These are phyloP conservation scores for Empidonax alnorum DNA, from an alignment of 2,113 vertebrate species.

Conservation along the genomic window DNA sequence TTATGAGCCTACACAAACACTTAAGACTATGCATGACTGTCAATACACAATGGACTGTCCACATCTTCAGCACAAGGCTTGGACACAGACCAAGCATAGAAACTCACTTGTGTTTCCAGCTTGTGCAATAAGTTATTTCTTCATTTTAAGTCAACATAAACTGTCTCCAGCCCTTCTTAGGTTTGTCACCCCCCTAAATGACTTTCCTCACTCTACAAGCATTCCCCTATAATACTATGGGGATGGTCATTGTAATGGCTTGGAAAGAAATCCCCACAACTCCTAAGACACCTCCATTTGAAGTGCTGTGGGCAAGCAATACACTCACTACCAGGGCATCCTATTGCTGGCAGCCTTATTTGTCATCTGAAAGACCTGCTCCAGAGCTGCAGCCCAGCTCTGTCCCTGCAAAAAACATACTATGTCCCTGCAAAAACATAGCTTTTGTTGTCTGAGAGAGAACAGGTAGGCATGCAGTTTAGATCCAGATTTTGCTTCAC, in stretches of 20 bases:
- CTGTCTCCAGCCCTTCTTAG: not conserved
- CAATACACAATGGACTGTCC: not conserved
- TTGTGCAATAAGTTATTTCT: constrained; percentile 15
- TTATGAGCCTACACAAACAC: not conserved
- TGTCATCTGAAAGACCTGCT: not conserved
- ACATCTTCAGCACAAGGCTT: not conserved
- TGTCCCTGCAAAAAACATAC: no score
- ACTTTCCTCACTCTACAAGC: not conserved
- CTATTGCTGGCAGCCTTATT: not conserved
- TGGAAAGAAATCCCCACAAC: not conserved
- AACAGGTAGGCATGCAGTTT: not conserved
- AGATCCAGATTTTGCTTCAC: not conserved
- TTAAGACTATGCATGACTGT: not conserved
- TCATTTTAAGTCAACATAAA: constrained; percentile 9
- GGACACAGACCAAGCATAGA: constrained; percentile 4
- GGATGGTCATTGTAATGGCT: not conserved
- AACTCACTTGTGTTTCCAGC: not conserved
- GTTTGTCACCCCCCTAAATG: not conserved
- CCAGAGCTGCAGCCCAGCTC: not conserved
- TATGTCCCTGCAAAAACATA: not conserved
- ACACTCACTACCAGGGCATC: rapidly evolving
- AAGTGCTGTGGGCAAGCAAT: not conserved
- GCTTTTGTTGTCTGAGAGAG: not conserved
- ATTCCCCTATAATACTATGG: not conserved
- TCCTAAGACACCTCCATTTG: not conserved